Percentiles rank a stretch among this genome's conserved stretches.
These are phyloP conservation scores for Melieria omissa DNA, from an alignment of 2,888 invertebrate species.

Conservation along the genomic window DNA sequence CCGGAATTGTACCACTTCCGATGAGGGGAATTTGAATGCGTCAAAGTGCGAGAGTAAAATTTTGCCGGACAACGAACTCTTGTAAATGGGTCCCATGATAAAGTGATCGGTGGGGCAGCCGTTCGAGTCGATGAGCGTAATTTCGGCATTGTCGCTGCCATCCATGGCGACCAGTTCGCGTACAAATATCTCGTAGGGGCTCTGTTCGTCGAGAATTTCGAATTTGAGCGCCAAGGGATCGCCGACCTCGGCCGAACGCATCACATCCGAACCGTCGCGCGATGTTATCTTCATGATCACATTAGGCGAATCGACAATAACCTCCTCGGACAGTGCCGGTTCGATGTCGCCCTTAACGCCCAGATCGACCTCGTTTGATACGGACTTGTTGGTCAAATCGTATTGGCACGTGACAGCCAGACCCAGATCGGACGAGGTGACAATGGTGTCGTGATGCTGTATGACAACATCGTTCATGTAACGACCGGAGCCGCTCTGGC, in stretches of 20 bases:
- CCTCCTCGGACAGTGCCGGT: conserved; percentile 87
- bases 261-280: conserved; percentile 83
- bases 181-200: conserved; percentile 95
- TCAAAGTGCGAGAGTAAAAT: conserved; percentile 90
- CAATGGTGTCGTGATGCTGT: conserved; percentile 94
- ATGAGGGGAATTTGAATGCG: conserved; percentile 96
- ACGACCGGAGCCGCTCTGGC: conserved; percentile 85
- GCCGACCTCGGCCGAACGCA: conserved; percentile 90
- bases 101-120: conserved; percentile 95
- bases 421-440: conserved; percentile 91
- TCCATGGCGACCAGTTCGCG: conserved; percentile 95
- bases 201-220: conserved; percentile 91
- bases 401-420: conserved; percentile 93
- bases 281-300: conserved; percentile 94
- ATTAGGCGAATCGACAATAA: conserved; percentile 93
- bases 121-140: conserved; percentile 88
- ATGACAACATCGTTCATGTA: conserved; percentile 92
- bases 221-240: conserved; percentile 91
- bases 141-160: conserved; percentile 91
- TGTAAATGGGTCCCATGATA: conserved; percentile 92
- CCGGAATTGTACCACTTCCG: conserved; percentile 93
- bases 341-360: conserved; percentile 88
- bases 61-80: conserved; percentile 83
- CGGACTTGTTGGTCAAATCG: conserved; percentile 91
- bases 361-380: conserved; percentile 89